phyloP scores from a whole-genome alignment of 1,140 invertebrate species.

The Telenomus remus region DNA sequence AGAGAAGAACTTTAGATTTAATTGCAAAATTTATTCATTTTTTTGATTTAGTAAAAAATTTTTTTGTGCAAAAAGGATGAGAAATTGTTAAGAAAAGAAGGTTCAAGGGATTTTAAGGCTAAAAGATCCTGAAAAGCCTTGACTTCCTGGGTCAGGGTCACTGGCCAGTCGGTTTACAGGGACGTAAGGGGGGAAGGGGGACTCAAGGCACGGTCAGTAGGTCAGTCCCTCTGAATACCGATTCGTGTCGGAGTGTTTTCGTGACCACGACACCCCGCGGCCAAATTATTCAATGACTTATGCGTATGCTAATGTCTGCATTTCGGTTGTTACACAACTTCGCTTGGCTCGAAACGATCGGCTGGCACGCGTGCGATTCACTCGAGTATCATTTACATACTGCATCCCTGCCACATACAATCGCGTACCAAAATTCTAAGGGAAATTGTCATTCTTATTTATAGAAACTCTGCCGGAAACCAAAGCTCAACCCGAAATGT shows the following conservation, averaged over 20 bases:
- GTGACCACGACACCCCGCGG: constrained; percentile 41
- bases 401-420: neutral
- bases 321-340: constrained; percentile 41
- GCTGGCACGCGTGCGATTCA: constrained; percentile 27
- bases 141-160: constrained; percentile 52
- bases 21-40: too few relatives aligned
- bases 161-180: constrained; percentile 42
- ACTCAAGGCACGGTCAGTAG: constrained; percentile 57
- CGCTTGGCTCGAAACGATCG: constrained; percentile 18
- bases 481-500: too few relatives aligned
- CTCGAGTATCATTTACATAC: constrained; percentile 33
- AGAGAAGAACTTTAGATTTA: too few relatives aligned
- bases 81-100: too few relatives aligned
- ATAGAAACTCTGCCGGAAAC: too few relatives aligned
- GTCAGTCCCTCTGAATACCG: constrained; percentile 52
- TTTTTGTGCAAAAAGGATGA: too few relatives aligned
- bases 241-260: constrained; percentile 51
- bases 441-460: too few relatives aligned
- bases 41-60: too few relatives aligned
- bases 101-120: too few relatives aligned
- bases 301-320: constrained; percentile 52
- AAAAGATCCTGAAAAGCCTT: constrained; percentile 10
- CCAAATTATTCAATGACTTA: constrained; percentile 56
- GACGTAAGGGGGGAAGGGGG: constrained; percentile 10
- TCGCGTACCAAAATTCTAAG: too few relatives aligned